phyloP scores from a whole-genome alignment of 2,888 invertebrate species.

The Heliconius hortense region DNA sequence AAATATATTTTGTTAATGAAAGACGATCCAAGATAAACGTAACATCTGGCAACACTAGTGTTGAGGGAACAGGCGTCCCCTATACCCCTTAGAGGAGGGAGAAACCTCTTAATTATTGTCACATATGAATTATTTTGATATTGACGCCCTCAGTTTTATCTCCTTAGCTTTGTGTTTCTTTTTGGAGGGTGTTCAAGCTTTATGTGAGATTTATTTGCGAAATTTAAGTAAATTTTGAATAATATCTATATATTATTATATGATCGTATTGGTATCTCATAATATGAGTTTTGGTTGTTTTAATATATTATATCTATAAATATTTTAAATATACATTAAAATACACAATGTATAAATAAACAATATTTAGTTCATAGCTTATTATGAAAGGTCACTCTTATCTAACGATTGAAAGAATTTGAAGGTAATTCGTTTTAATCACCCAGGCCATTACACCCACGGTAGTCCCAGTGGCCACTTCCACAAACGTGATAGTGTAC shows the following conservation, averaged over 20 bases:
- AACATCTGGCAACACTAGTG: conserved; percentile 27
- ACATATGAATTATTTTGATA: conserved; percentile 78
- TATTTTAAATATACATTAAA: not conserved
- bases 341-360: no score
- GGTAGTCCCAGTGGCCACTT: conserved; percentile 50
- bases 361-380: no score
- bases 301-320: not conserved
- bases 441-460: conserved; percentile 40
- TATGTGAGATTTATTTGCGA: not conserved
- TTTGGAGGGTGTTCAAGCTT: conserved; percentile 29
- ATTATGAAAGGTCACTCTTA: conserved; percentile 3
- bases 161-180: conserved; percentile 48
- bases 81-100: conserved; percentile 52
- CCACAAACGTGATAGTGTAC: conserved; percentile 55
- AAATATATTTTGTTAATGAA: not conserved
- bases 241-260: not conserved
- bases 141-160: conserved; percentile 58
- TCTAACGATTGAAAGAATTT: conserved; percentile 8
- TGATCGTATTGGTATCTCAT: not conserved
- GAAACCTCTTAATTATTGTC: conserved; percentile 75
- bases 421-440: conserved; percentile 28
- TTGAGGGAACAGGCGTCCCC: conserved; percentile 54
- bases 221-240: not conserved
- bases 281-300: not conserved
- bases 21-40: conserved; percentile 14